A percentile compares a stretch with the other conserved stretches of the same genome.
Evolutionary conservation across 1,140 invertebrate species (phyloP).

Genomic region (Pararge aegeria): DNA sequence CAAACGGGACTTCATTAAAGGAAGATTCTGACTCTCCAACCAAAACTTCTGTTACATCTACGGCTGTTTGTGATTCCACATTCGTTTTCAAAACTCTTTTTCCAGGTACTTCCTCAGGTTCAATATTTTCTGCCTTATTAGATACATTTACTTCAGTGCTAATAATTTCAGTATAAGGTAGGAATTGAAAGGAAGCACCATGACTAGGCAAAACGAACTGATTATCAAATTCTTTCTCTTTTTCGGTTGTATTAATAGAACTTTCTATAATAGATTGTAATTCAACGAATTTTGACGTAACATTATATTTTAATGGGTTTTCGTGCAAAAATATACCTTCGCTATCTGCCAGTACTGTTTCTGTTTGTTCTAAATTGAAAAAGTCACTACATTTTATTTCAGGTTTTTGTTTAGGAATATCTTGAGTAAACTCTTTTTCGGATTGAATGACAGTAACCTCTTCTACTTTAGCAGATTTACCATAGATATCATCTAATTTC

Average conservation of each 20-base stretch:
- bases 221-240: slow-evolving; percentile 44
- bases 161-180: slow-evolving; percentile 46
- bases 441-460: slow-evolving; percentile 48
- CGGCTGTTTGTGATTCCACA: slow-evolving; percentile 45
- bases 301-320: slow-evolving; percentile 24
- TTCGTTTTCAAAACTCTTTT: slow-evolving; percentile 26
- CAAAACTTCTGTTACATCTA: slow-evolving; percentile 52
- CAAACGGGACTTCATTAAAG: slow-evolving; percentile 26
- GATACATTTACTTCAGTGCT: slow-evolving; percentile 51
- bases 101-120: slow-evolving; percentile 15
- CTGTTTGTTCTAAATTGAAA: slow-evolving; percentile 50
- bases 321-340: slow-evolving; percentile 39
- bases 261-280: slow-evolving; percentile 52
- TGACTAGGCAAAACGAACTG: slow-evolving; percentile 25
- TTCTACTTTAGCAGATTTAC: slow-evolving; percentile 56
- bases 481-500: slow-evolving; percentile 62
- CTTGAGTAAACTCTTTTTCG: slow-evolving; percentile 39
- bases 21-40: slow-evolving; percentile 41
- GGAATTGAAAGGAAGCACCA: slow-evolving; percentile 41
- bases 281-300: slow-evolving; percentile 40
- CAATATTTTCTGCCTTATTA: slow-evolving; percentile 34
- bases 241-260: slow-evolving; percentile 47
- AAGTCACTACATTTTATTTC: slow-evolving; percentile 37
- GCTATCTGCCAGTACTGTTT: slow-evolving; percentile 56
- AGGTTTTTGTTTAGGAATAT: slow-evolving; percentile 33